A percentile compares a stretch with the other conserved stretches of the same genome.
Evolutionary conservation across 2,113 vertebrate species (phyloP).

Genomic region (Climacteris rufus): DNA sequence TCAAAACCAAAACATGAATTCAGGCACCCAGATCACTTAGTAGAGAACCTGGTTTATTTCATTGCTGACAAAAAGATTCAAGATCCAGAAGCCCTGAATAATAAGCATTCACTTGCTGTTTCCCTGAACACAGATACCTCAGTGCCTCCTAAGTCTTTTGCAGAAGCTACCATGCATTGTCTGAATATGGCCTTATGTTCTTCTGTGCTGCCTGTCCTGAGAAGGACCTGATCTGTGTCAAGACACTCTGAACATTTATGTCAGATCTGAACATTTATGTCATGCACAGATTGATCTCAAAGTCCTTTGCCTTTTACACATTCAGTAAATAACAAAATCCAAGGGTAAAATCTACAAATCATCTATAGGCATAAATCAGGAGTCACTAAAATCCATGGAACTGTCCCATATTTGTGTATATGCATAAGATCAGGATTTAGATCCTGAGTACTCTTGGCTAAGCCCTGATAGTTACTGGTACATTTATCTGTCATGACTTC

Average conservation of each 20-base stretch:
- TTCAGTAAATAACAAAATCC: background rate
- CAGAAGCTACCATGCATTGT: background rate
- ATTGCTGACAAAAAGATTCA: accelerated
- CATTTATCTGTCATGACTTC: background rate
- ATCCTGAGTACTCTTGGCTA: background rate
- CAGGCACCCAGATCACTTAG: background rate
- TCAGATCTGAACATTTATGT: background rate
- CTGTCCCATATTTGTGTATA: background rate
- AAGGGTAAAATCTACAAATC: background rate
- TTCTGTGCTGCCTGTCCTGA: background rate
- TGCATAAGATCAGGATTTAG: background rate
- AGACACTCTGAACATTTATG: background rate
- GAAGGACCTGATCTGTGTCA: background rate
- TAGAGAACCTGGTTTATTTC: background rate
- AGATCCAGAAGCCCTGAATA: background rate
- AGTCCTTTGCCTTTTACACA: background rate
- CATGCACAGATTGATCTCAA: background rate
- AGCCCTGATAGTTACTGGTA: background rate
- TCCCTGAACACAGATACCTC: background rate
- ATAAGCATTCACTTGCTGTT: background rate
- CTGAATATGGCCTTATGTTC: background rate
- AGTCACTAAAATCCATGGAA: background rate
- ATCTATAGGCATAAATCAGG: background rate
- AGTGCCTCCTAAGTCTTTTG: background rate
- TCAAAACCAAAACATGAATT: background rate